These are phyloP conservation scores for Emberiza fucata DNA, from an alignment of 2,113 vertebrate species.

Conservation along the genomic window DNA sequence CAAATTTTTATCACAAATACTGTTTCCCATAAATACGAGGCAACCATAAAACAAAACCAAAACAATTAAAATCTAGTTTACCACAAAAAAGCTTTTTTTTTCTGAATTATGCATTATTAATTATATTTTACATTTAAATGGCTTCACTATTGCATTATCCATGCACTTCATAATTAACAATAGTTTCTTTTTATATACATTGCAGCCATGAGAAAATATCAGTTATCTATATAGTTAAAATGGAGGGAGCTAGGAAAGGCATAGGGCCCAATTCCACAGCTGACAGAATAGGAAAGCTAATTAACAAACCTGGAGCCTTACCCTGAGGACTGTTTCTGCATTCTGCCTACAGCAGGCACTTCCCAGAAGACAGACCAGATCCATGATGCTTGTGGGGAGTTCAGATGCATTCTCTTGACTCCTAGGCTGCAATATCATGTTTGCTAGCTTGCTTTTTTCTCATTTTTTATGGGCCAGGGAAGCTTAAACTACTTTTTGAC, in stretches of 20 bases:
- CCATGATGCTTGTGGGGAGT: not conserved
- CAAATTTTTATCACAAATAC: not conserved
- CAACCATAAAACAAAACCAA: not conserved
- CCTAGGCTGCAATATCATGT: not conserved
- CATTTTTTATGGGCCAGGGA: not conserved
- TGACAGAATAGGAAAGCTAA: not conserved
- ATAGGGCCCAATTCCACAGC: rapidly evolving
- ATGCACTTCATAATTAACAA: not conserved
- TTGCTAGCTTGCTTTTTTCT: not conserved
- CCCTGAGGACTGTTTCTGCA: not conserved
- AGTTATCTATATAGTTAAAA: not conserved
- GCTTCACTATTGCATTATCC: not conserved
- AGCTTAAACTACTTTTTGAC: not conserved
- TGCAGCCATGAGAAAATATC: not conserved
- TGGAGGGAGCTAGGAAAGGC: rapidly evolving
- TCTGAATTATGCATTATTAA: not conserved
- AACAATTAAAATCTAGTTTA: not conserved
- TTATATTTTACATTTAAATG: not conserved
- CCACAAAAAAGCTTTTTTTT: not conserved
- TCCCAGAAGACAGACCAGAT: not conserved
- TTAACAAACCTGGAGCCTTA: not conserved
- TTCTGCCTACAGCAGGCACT: not conserved
- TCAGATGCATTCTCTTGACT: not conserved
- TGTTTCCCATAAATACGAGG: not conserved
- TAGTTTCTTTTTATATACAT: not conserved